These are phyloP conservation scores for Antrozous pallidus DNA, from an alignment of 2,797 vertebrate species.

Conservation along the genomic window DNA sequence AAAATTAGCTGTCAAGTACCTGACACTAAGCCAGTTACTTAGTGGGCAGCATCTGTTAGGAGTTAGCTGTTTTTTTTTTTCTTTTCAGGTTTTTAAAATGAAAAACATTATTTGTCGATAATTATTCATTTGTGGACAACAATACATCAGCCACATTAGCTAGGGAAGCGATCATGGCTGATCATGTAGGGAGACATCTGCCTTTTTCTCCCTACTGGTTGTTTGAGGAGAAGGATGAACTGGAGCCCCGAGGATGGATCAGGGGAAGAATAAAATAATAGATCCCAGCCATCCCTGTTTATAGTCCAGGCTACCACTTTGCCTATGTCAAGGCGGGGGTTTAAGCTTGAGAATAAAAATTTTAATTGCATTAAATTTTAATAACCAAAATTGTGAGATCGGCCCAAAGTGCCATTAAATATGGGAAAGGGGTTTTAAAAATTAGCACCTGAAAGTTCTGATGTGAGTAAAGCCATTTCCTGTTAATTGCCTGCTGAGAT, in stretches of 20 bases:
- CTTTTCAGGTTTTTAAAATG: neutral
- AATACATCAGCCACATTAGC: neutral
- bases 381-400: neutral
- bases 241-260: neutral
- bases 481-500: neutral
- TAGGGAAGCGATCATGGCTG: neutral
- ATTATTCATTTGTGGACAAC: neutral
- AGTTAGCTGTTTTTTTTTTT: neutral
- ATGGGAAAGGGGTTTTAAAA: neutral
- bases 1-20: neutral
- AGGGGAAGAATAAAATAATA: neutral
- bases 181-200: neutral
- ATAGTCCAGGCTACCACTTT: neutral
- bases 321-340: neutral
- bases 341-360: slow-evolving; percentile 6
- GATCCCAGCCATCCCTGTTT: neutral
- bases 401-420: neutral
- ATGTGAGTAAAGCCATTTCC: neutral
- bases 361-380: neutral
- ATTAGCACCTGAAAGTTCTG: neutral
- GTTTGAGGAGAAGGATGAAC: neutral
- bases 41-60: neutral
- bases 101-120: neutral
- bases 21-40: neutral
- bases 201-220: neutral